Base-by-base conservation (phyloP, 1,140 invertebrate species). In the Seison nebaliae region DNA sequence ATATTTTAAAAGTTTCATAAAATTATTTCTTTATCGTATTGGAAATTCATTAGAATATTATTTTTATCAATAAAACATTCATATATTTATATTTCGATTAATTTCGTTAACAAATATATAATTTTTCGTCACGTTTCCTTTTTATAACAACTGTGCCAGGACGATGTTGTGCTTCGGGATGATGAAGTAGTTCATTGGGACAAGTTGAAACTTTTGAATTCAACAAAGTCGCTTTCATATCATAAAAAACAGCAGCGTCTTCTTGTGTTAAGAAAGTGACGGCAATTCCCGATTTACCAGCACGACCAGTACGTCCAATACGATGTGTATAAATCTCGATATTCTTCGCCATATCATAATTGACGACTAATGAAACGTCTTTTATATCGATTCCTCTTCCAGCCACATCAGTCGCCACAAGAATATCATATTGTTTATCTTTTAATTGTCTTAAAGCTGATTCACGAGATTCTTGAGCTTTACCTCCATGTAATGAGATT, bases 371-470 rank as follows among this genome's bases (percentile, higher is more conserved):
- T 1, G 81, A 86, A 0, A 98, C 88, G 60, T 98, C 86, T 56
- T 93, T 93, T 49, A 98, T 93, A 52, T 98, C 88, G 45, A 98
- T 96, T 81, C 91, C 91, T 70, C 88, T 73, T 47, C 88, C 88
- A 51, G 91, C 91, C 2, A 99, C 88, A 63, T 99, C 86, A 4
- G 91, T 98, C 0, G 91, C 91, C n/a, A 98, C 88, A 38, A 99
- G 62, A 49, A 99, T 96, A 54, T 98, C 84, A 58, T 94, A 94
- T 1, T 51, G 44, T 9, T 81, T 81, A 36, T 70, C 70, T 57
- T 98, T 98, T 28, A 98, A 69, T 57, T 78, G 77, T 4, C 80
- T 76, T 46, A 98, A 62, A 30, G 91, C 91, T 55, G 83, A 94
- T 54, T 98, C 91, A 70, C 91, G 70, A 57, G 94, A 84, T 59